Evolutionary conservation across 2,797 vertebrate species (phyloP).

Genomic region (Poecilia picta): DNA sequence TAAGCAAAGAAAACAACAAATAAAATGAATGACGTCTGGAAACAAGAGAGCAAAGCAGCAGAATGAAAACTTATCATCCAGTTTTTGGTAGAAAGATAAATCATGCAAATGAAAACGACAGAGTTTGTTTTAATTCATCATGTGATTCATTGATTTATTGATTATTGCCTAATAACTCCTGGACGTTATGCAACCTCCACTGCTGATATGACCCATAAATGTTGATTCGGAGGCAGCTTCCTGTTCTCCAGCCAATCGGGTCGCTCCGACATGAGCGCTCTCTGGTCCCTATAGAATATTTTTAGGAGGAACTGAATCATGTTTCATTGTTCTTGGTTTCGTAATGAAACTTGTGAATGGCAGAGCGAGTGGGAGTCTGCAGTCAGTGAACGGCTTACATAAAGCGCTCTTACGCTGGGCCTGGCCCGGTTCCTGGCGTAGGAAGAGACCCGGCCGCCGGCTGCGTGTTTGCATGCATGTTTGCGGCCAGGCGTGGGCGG

Average conservation of each 20-base stretch:
- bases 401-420: slow-evolving; percentile 64
- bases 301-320: slow-evolving; percentile 11
- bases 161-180: too few species aligned
- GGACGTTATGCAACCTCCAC: not conserved
- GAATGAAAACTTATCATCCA: too few species aligned
- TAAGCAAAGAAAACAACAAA: too few species aligned
- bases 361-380: slow-evolving; percentile 51
- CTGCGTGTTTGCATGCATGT: slow-evolving; percentile 23
- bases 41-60: too few species aligned
- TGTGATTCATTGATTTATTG: too few species aligned
- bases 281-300: not conserved
- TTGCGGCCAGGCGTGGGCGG: slow-evolving; percentile 39
- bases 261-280: not conserved
- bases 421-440: slow-evolving; percentile 68
- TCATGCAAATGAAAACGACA: too few species aligned
- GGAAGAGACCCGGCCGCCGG: slow-evolving; percentile 61
- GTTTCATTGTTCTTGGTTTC: slow-evolving; percentile 34
- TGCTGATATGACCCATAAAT: not conserved
- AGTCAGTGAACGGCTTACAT: slow-evolving; percentile 72
- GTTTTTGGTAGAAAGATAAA: too few species aligned
- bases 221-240: not conserved
- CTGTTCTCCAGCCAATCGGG: too few species aligned
- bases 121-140: too few species aligned
- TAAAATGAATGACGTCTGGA: too few species aligned
- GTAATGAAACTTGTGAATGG: slow-evolving; percentile 56